Evolutionary conservation across 2,888 invertebrate species (phyloP), one percentile per base, ranked within the genome.

Genomic region (Heliconius sara): DNA sequence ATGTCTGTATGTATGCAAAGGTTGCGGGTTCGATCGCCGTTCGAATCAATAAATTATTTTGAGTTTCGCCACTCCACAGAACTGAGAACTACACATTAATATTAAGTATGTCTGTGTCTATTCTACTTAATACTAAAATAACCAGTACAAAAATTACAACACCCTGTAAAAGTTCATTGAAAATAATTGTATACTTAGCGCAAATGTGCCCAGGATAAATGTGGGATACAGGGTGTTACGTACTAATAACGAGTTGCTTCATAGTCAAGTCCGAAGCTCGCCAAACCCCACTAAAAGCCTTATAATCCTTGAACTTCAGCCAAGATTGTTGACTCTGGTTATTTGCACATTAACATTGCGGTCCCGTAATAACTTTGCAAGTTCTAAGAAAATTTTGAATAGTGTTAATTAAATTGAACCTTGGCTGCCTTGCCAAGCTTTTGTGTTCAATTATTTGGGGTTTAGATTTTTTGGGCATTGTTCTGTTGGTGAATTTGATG

Each of bases 261-360:
- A 79, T 77, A 81, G 65, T n/a, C n/a, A 71, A 82, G 68, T 78
- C 65, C 73, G 73, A 47, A 66, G 65, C 67, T 73, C 63, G 81
- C 81, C 79, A 82, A 79, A 78, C 75, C 25, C 67, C 77, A 82
- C 76, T 81, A 81, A 82, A 79, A 81, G 81, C 82, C 77, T 79
- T 82, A 81, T 82, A 81, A 76, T 79, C 81, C 82, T 84, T 84
- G 81, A 83, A 82, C 83, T 79, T 79, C 68, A 72, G 83, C 83
- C 83, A 83, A 83, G 79, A 79, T 81, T 79, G 80, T 77, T 81
- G 80, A 79, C 79, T 78, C 78, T 80, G 80, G 80, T 81, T 80
- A 82, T 82, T 80, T 79, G 80, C 82, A 80, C 83, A 83, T 83
- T 80, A 81, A 81, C 81, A 81, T 79, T 78, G 83, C 79, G 81